A percentile compares a stretch with the other conserved stretches of the same genome.
Evolutionary conservation across 2,113 vertebrate genomes (phyloP).

Genomic region (Brienomyrus longianalis): DNA sequence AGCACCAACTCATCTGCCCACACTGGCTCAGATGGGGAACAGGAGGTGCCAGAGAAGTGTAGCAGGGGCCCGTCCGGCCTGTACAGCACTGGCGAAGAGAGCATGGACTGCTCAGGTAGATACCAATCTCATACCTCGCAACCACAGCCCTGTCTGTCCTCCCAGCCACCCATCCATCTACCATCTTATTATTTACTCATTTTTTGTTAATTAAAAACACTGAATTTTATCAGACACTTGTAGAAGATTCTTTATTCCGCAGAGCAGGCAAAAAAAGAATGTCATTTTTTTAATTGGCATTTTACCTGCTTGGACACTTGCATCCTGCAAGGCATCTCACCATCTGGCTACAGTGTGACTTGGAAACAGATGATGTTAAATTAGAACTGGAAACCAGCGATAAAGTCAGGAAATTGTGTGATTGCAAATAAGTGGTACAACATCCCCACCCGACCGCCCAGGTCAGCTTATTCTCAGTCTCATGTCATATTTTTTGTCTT

Average conservation of each 20-base stretch:
- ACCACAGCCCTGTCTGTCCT: background rate
- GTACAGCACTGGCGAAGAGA: slow-evolving; percentile 84
- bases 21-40: slow-evolving; percentile 90
- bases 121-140: background rate
- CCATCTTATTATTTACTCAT: background rate
- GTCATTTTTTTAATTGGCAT: background rate
- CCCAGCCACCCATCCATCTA: background rate
- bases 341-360: background rate
- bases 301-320: background rate
- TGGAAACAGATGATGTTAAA: background rate
- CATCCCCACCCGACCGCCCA: background rate
- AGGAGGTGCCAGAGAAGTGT: slow-evolving; percentile 75
- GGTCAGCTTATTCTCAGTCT: background rate
- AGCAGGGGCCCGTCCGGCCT: slow-evolving; percentile 73
- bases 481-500: background rate
- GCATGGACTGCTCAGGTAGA: slow-evolving; percentile 81
- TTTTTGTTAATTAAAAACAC: background rate
- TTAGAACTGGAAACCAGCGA: background rate
- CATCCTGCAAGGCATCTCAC: background rate
- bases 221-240: background rate
- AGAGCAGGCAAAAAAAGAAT: background rate
- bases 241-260: background rate
- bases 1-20: slow-evolving; percentile 93
- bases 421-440: background rate
- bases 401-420: background rate